Base-by-base conservation (phyloP, 2,797 vertebrate genomes). In the Acomys russatus region DNA sequence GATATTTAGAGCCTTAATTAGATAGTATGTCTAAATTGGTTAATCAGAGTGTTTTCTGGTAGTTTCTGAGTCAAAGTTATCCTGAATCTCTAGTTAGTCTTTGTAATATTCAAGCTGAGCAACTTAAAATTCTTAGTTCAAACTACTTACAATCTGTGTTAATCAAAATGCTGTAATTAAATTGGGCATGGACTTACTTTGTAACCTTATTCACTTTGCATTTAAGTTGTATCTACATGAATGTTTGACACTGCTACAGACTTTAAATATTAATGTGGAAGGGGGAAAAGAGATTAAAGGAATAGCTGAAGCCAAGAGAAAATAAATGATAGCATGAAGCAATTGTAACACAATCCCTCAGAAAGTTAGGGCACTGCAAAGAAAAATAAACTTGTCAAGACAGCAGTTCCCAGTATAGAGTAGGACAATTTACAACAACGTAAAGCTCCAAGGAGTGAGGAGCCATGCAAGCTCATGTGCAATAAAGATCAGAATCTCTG, bases 111-210 rank as follows among this genome's bases (percentile, higher is more conserved):
- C 97, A 96, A 97, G 59, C 68, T 64, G 77, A 97, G 96, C 88
- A 95, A 94, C 97, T 98, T 97, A 97, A 98, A 98, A 98, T 97
- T 98, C 96, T 98, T 94, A 96, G 90, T 97, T 98, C 96, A 96
- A 92, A 88, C 82, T 97, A 66, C 90, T 98, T 97, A 95, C 63
- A 94, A 97, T 96, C 97, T 91, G 94, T 97, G 92, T 97, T 97
- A 98, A 98, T 98, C 82, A 98, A 97, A 98, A 97, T 68, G 71
- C 74, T 97, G 89, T 96, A 97, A 98, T 97, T 98, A 98, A 97
- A 97, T 98, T 97, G 95, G 89, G 87, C 96, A 96, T 92, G 83
- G 94, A 94, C 95, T 97, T 98, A 90, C 97, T 98, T 91, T 83
- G 84, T 96, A 98, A 96, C 83, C 74, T 97, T 96, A 93, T 23